These are phyloP conservation scores for Tamandua tetradactyla DNA, from an alignment of 2,797 vertebrate species.

Conservation along the genomic window DNA sequence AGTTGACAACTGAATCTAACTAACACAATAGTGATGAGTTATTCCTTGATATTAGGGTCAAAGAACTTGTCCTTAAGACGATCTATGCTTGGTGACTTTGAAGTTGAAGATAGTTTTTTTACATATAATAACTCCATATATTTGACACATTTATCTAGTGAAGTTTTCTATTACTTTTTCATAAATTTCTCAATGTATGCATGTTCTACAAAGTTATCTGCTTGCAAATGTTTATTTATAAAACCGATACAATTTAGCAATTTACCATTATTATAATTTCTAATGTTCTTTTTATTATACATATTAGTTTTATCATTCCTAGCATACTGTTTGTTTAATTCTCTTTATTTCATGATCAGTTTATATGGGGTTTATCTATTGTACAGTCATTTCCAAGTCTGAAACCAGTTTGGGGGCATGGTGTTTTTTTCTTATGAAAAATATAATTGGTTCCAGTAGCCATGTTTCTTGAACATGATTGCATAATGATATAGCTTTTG, in stretches of 20 bases:
- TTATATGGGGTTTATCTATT: neutral
- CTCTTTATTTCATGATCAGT: neutral
- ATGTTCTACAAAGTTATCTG: neutral
- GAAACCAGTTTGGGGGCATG: neutral
- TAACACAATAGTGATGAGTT: too few species aligned
- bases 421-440: neutral
- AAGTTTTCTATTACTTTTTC: constrained; percentile 41
- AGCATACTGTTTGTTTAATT: neutral
- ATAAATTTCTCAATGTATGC: neutral
- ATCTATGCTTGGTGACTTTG: neutral
- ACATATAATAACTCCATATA: neutral
- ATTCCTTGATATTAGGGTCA: neutral
- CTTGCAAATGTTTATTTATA: neutral
- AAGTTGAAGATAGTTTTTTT: neutral
- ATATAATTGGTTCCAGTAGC: too few species aligned
- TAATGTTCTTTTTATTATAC: neutral
- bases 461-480: too few species aligned
- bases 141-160: neutral
- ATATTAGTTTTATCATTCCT: constrained; percentile 23
- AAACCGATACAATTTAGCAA: neutral
- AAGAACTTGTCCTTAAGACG: neutral
- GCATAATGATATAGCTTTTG: too few species aligned
- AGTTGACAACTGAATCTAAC: too few species aligned
- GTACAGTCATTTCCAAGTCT: constrained; percentile 1
- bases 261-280: neutral